A percentile compares a stretch with the other conserved stretches of the same genome.
These are phyloP conservation scores for Eleutherodactylus coqui DNA, from an alignment of 2,797 vertebrate genomes.

Conservation along the genomic window DNA sequence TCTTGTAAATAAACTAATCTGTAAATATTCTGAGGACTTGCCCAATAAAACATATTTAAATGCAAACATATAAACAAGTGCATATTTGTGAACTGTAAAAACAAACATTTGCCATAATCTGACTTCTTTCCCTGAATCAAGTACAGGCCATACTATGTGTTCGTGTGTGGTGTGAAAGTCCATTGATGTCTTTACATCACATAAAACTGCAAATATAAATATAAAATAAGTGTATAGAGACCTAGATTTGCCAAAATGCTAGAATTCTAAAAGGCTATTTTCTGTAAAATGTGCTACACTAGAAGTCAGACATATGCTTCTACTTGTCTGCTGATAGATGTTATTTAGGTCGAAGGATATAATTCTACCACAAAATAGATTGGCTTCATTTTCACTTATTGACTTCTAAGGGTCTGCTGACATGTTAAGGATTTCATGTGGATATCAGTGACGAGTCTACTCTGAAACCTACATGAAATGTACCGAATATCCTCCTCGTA, in stretches of 20 bases:
- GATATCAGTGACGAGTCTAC: too few species aligned
- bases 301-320: background rate
- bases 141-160: constrained; percentile 29
- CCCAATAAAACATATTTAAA: constrained; percentile 41
- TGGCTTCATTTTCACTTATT: too few species aligned
- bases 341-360: background rate
- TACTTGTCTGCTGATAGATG: background rate
- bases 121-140: constrained; percentile 1
- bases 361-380: too few species aligned
- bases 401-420: too few species aligned
- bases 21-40: constrained; percentile 37
- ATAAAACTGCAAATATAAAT: background rate
- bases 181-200: background rate
- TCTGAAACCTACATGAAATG: too few species aligned
- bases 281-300: background rate
- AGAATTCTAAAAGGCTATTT: background rate
- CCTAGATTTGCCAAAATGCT: too few species aligned
- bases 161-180: constrained; percentile 16
- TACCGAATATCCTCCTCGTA: too few species aligned
- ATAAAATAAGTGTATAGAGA: background rate
- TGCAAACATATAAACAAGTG: constrained; percentile 46
- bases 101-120: constrained; percentile 37
- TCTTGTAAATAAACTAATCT: constrained; percentile 39
- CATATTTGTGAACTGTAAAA: constrained; percentile 18
- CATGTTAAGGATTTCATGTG: too few species aligned